phyloP scores from a whole-genome alignment of 2,888 invertebrate species.

The Timema cristinae region DNA sequence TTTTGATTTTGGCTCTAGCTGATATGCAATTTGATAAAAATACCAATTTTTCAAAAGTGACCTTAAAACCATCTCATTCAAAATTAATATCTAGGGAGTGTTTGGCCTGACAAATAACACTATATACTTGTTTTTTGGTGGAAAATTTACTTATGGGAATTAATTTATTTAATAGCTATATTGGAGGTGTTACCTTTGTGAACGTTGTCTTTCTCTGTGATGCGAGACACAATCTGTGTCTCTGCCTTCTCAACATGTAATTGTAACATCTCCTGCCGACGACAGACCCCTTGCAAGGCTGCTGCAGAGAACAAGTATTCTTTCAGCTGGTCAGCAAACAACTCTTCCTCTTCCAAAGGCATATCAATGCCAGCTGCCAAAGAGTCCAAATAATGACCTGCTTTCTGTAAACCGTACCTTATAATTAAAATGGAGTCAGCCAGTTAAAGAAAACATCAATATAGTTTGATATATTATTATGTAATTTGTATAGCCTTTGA shows the following conservation, averaged over 20 bases:
- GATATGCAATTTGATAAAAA: too few species aligned
- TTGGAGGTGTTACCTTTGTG: slow-evolving; percentile 42
- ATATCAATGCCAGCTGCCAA: slow-evolving; percentile 69
- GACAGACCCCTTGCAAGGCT: slow-evolving; percentile 68
- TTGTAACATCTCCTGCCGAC: slow-evolving; percentile 69
- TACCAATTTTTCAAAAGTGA: too few species aligned
- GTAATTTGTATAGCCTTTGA: too few species aligned
- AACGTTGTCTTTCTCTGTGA: slow-evolving; percentile 49
- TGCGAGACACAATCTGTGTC: slow-evolving; percentile 54
- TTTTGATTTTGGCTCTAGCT: too few species aligned
- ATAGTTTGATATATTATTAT: too few species aligned
- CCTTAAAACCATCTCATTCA: too few species aligned
- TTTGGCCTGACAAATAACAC: too few species aligned
- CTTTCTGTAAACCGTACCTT: slow-evolving; percentile 44
- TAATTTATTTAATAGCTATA: too few species aligned
- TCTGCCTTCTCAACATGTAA: slow-evolving; percentile 67
- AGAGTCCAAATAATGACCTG: slow-evolving; percentile 62
- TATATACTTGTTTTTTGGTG: too few species aligned
- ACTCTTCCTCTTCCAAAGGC: slow-evolving; percentile 75
- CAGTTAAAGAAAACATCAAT: not conserved
- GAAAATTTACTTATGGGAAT: too few species aligned
- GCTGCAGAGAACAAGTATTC: slow-evolving; percentile 76
- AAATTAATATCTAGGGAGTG: too few species aligned
- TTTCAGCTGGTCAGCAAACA: slow-evolving; percentile 76
- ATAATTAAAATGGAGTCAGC: not conserved